These are phyloP conservation scores for Ganaspis sp. DNA, from an alignment of 1,140 invertebrate genomes.

Conservation along the genomic window DNA sequence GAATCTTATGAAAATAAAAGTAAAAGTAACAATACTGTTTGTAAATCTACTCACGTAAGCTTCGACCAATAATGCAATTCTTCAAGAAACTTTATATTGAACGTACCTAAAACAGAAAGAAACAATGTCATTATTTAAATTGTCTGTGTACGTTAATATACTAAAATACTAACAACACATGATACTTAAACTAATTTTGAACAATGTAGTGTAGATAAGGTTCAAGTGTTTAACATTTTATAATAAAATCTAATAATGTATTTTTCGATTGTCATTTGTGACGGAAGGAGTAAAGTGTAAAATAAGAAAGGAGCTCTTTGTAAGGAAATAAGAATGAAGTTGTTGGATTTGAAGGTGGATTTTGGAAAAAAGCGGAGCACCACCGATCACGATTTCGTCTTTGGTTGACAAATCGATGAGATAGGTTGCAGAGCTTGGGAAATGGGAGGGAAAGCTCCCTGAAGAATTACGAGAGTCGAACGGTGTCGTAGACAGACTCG, in stretches of 20 bases:
- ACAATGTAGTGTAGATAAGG: too few species aligned
- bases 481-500: constrained; percentile 63
- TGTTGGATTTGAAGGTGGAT: neutral
- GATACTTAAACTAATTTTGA: too few species aligned
- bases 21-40: neutral
- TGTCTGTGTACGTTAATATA: too few species aligned
- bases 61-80: neutral
- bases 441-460: constrained; percentile 47
- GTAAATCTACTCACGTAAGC: neutral
- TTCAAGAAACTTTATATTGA: neutral
- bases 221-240: too few species aligned
- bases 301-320: too few species aligned
- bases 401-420: constrained; percentile 63
- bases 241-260: too few species aligned
- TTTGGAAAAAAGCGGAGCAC: neutral
- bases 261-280: too few species aligned
- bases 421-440: constrained; percentile 50
- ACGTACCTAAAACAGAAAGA: constrained; percentile 10
- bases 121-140: too few species aligned
- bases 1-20: neutral
- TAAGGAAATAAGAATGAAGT: neutral
- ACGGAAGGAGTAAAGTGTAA: too few species aligned
- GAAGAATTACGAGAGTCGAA: constrained; percentile 61
- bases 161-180: too few species aligned
- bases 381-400: constrained; percentile 18